Evolutionary conservation across 2,797 vertebrate genomes (phyloP).

Genomic region (Pteronotus mesoamericanus): DNA sequence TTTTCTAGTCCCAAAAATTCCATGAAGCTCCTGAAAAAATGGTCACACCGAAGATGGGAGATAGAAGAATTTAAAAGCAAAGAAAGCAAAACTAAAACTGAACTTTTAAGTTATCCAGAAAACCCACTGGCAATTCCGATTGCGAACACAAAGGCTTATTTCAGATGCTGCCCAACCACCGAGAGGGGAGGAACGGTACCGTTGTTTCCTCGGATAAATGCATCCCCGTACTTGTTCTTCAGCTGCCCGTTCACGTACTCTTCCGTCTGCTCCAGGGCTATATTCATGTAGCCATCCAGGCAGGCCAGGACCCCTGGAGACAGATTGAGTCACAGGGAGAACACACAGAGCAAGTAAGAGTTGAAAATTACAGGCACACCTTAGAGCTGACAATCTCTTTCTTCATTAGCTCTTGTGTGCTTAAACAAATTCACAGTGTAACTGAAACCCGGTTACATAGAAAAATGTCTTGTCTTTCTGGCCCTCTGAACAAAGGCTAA

Average conservation of each 20-base stretch:
- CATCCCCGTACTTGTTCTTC: constrained; percentile 99
- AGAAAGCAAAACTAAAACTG: neutral
- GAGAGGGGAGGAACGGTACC: constrained; percentile 82
- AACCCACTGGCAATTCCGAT: neutral
- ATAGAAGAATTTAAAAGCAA: neutral
- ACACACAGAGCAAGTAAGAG: neutral
- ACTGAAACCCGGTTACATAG: neutral
- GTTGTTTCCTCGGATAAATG: constrained; percentile 98
- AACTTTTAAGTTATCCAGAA: neutral
- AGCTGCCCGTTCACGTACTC: constrained; percentile 99
- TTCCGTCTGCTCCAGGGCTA: constrained; percentile 98
- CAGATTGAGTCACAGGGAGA: constrained; percentile 38
- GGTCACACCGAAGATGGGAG: neutral
- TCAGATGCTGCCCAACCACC: neutral
- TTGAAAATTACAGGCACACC: neutral
- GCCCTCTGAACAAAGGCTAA: neutral
- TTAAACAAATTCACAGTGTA: constrained; percentile 38
- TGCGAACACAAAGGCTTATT: neutral
- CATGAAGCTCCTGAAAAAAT: neutral
- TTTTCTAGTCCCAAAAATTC: neutral
- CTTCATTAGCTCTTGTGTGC: neutral
- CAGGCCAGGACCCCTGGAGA: constrained; percentile 95
- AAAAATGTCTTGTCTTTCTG: neutral
- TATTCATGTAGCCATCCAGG: constrained; percentile 99
- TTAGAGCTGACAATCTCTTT: neutral